Evolutionary conservation across 1,140 invertebrate species (phyloP).

Genomic region (Neodiprion pinetum): DNA sequence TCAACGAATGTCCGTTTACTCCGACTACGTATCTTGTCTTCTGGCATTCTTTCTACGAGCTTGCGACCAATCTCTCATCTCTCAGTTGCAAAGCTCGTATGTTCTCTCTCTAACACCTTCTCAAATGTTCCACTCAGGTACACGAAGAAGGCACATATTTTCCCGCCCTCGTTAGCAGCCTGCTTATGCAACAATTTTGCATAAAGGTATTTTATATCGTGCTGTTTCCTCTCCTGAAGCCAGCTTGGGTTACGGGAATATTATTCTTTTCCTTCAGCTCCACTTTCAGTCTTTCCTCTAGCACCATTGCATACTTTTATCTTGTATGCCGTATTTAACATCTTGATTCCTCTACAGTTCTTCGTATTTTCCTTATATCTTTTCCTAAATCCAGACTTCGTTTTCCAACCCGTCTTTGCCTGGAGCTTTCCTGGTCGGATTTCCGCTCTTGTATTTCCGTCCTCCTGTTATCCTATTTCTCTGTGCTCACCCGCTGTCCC

Average conservation of each 20-base stretch:
- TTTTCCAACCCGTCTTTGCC: not conserved
- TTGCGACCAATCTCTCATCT: not conserved
- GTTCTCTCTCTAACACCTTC: not conserved
- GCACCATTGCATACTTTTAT: conserved; percentile 12
- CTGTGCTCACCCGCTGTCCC: not conserved
- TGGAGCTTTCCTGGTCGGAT: not conserved
- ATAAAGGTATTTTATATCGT: conserved; percentile 10
- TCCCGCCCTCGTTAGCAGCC: not conserved
- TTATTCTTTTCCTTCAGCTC: conserved; percentile 10
- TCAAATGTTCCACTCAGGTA: not conserved
- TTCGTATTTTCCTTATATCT: not conserved
- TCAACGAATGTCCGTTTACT: not conserved
- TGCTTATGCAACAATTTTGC: not conserved
- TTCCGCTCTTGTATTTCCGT: not conserved
- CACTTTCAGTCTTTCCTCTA: conserved; percentile 8
- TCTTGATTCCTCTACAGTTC: not conserved
- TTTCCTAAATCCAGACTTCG: conserved; percentile 5
- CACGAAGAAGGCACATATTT: conserved; percentile 1
- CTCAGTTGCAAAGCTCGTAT: not conserved
- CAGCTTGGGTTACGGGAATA: not conserved
- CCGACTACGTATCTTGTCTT: not conserved
- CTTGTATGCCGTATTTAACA: conserved; percentile 7
- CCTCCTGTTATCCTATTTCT: not conserved
- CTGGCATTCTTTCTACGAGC: not conserved
- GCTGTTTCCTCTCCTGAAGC: conserved; percentile 12